Conservation (phyloP, 2,797 vertebrate species). For the Cossypha caffra region DNA sequence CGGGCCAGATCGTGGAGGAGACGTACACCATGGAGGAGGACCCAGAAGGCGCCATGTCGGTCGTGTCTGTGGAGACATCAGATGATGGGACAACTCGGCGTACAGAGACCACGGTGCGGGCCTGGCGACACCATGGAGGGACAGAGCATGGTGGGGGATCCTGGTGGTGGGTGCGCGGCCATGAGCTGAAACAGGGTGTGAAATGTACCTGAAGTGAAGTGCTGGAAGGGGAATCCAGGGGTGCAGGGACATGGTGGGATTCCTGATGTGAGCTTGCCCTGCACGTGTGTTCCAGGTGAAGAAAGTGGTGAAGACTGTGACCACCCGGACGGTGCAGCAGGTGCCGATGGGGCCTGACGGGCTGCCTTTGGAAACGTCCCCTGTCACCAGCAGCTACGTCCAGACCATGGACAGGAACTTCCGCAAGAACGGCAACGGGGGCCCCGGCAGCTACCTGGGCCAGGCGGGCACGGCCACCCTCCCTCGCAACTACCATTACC, state of each 20-base stretch:
- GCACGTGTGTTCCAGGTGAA: constrained; percentile 79
- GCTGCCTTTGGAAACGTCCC: constrained; percentile 86
- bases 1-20: constrained; percentile 89
- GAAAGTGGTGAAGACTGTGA: constrained; percentile 91
- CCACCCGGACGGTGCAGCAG: constrained; percentile 87
- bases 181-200: background rate
- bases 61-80: constrained; percentile 87
- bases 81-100: constrained; percentile 91
- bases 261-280: background rate
- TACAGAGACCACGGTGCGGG: constrained; percentile 88
- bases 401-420: constrained; percentile 88
- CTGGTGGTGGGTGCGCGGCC: background rate
- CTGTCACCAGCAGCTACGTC: constrained; percentile 81
- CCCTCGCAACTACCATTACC: constrained; percentile 94
- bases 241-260: rapidly evolving
- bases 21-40: constrained; percentile 88
- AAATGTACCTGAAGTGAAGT: background rate
- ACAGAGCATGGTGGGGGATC: background rate
- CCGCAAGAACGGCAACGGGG: constrained; percentile 78
- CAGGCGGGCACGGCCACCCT: constrained; percentile 85
- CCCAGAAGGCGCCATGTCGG: constrained; percentile 82
- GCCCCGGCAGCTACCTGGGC: constrained; percentile 79
- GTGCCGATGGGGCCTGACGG: constrained; percentile 85
- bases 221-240: background rate
- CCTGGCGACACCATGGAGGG: background rate